Percentiles rank a stretch among this genome's conserved stretches.
These are phyloP conservation scores for Ochotona curzoniae DNA, from an alignment of 2,113 vertebrate genomes.

Conservation along the genomic window DNA sequence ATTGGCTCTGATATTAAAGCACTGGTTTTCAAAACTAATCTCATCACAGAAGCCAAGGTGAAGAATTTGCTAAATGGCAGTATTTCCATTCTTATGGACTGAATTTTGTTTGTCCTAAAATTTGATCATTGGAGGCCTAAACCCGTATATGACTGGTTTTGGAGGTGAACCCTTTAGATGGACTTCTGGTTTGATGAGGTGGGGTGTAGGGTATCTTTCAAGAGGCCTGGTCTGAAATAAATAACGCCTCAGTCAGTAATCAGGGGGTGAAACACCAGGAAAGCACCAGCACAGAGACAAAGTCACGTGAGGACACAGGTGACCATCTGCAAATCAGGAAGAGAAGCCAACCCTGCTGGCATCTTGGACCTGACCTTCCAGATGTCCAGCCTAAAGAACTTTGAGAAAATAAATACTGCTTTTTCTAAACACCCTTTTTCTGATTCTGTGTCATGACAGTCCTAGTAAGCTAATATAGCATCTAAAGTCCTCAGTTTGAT, in stretches of 20 bases:
- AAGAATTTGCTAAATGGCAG: background rate
- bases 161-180: background rate
- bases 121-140: background rate
- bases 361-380: background rate
- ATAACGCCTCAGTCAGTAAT: background rate
- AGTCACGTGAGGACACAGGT: background rate
- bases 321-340: background rate
- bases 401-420: background rate
- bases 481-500: background rate
- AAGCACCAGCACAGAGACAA: background rate
- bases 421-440: background rate
- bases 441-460: background rate
- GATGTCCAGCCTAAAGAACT: background rate
- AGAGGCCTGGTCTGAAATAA: background rate
- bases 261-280: background rate
- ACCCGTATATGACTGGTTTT: background rate
- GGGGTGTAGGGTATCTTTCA: background rate
- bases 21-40: background rate
- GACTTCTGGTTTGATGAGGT: background rate
- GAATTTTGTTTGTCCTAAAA: background rate
- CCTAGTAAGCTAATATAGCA: background rate
- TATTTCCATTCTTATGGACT: too few species aligned
- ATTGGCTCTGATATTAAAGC: background rate
- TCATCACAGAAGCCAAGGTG: background rate
- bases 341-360: background rate